Evolutionary conservation across 2,113 vertebrate genomes (phyloP), one percentile per base, ranked within the genome.

Genomic region (Drymodes brunneopygia): DNA sequence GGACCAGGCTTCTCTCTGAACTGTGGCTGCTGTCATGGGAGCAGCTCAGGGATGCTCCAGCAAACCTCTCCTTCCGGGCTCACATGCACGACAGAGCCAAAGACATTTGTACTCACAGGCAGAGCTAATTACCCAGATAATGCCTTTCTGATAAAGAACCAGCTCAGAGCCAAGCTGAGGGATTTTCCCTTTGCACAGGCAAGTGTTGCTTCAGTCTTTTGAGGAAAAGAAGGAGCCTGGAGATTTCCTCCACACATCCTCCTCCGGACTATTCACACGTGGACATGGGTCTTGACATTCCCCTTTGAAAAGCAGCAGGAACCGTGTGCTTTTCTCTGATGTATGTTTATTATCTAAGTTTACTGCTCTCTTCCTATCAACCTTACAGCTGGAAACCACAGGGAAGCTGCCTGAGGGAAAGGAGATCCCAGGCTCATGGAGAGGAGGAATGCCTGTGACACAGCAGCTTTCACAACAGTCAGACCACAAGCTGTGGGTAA

Each of bases 121-220:
- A 95, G 82, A 93, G 53, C 85, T 94, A 79, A 95, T 97, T 94
- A 95, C 75, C 66, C 82, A 90, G 88, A 85, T 94, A 92, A 88
- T 57, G 81, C 62, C 50, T 69, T 85, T 67, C 85, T 89, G 73
- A 91, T 79, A 95, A 91, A 60, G 84, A 51, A 95, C 45, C 74
- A 86, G 81, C 81, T 80, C 81, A n/a, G 69, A 88, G 78, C 78
- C 78, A 88, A 93, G 74, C 61, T 6, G 0, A 71, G 90, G 81
- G 88, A 79, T 85, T 85, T 72, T 61, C 85, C 81, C n/a, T 87
- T 67, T 70, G 56, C 73, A 18, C 22, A 62, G 38, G 31, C 64
- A 74, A 71, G 73, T 4, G 3, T 5, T 70, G 56, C 36, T 81
- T 85, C 57, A 67, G 77, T 42, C 44, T 96, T 38, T 31, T 71